These are phyloP conservation scores for Cheilosia variabilis DNA, from an alignment of 2,888 invertebrate species.

Conservation along the genomic window DNA sequence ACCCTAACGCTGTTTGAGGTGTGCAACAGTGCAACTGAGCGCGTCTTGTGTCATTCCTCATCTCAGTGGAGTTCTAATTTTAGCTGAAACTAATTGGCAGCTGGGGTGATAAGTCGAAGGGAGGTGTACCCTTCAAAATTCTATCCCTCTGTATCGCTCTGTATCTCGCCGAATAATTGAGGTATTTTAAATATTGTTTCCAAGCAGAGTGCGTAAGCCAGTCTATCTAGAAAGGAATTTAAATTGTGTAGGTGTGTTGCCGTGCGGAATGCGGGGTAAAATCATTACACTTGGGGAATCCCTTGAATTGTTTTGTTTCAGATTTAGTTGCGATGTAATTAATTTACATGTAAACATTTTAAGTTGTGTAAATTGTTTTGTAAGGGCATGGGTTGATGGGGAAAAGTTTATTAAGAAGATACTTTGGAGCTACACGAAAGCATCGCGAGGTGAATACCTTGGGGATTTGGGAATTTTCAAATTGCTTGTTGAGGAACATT, in stretches of 20 bases:
- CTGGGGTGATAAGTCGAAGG: slow-evolving; percentile 56
- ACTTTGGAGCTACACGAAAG: slow-evolving; percentile 12
- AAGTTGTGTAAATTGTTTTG: slow-evolving; percentile 47
- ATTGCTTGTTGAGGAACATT: too few relatives aligned
- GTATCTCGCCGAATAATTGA: slow-evolving; percentile 67
- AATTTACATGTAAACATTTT: slow-evolving; percentile 73
- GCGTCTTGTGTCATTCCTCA: slow-evolving; percentile 42
- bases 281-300: slow-evolving; percentile 55
- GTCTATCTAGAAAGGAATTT: slow-evolving; percentile 25
- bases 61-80: slow-evolving; percentile 48
- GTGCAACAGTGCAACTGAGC: too few relatives aligned
- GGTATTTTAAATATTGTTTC: slow-evolving; percentile 54
- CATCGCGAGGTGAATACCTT: slow-evolving; percentile 25
- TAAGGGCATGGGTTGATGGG: not conserved
- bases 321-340: slow-evolving; percentile 61
- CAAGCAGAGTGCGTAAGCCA: not conserved
- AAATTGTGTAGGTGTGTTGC: slow-evolving; percentile 58
- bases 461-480: slow-evolving; percentile 29
- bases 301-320: slow-evolving; percentile 51
- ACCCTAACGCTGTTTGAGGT: slow-evolving; percentile 69
- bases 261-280: slow-evolving; percentile 31
- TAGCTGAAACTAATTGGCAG: slow-evolving; percentile 63
- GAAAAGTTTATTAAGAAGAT: slow-evolving; percentile 26
- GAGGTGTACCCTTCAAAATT: slow-evolving; percentile 9
- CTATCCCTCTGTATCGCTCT: slow-evolving; percentile 1